A percentile compares a stretch with the other conserved stretches of the same genome.
Conservation (phyloP, 2,888 invertebrate species). For the Hirtodrosophila trivittata region DNA sequence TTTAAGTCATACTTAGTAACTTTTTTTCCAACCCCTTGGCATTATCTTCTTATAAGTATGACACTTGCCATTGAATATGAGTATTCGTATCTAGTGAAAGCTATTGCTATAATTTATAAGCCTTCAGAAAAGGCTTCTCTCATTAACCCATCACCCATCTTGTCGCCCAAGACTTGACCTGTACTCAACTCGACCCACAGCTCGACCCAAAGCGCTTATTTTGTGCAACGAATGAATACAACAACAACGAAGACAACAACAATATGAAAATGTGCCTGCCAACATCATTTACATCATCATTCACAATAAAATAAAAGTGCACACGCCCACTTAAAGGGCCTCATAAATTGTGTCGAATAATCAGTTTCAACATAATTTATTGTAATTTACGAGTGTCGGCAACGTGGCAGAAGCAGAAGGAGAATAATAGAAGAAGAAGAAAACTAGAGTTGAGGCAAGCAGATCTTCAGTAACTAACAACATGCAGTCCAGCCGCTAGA, state of each 20-base stretch:
- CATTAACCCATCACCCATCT: slow-evolving; percentile 71
- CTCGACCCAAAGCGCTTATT: slow-evolving; percentile 51
- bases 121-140: slow-evolving; percentile 37
- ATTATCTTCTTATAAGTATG: slow-evolving; percentile 29
- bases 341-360: slow-evolving; percentile 79
- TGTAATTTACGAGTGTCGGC: slow-evolving; percentile 79
- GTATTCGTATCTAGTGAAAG: too few relatives aligned
- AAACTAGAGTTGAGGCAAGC: slow-evolving; percentile 21
- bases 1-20: too few relatives aligned
- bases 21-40: too few relatives aligned
- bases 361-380: slow-evolving; percentile 79
- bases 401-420: slow-evolving; percentile 56
- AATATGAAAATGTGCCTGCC: slow-evolving; percentile 59
- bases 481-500: slow-evolving; percentile 44
- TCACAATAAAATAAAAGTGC: slow-evolving; percentile 80
- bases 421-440: slow-evolving; percentile 11
- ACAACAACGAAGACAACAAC: slow-evolving; percentile 21
- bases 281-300: slow-evolving; percentile 79
- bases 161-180: slow-evolving; percentile 64
- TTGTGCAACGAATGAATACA: slow-evolving; percentile 27
- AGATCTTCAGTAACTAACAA: slow-evolving; percentile 47
- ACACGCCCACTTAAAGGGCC: slow-evolving; percentile 79
- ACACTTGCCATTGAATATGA: too few relatives aligned
- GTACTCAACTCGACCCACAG: slow-evolving; percentile 38
- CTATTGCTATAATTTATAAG: slow-evolving; percentile 20